Evolutionary conservation across 2,888 invertebrate species (phyloP).

Genomic region (Phrixothrix hirtus): DNA sequence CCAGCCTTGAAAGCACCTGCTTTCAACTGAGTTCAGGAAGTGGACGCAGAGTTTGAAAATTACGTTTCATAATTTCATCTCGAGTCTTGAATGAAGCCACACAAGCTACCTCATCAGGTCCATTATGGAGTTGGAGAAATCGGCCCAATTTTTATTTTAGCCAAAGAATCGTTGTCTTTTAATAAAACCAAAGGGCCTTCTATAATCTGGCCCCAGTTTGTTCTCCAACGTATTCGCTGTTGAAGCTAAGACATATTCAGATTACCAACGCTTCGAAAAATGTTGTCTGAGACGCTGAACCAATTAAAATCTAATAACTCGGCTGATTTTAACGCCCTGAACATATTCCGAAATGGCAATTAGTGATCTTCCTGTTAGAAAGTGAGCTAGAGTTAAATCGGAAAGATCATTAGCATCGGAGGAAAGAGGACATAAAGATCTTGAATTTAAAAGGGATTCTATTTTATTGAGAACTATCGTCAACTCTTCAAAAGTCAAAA

Average conservation of each 20-base stretch:
- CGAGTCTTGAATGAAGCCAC: not conserved
- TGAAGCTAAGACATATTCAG: constrained; percentile 14
- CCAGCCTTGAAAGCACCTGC: no score
- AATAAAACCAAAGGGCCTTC: not conserved
- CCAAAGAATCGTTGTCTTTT: not conserved
- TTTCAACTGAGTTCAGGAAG: no score
- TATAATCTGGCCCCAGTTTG: not conserved
- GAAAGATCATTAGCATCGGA: constrained; percentile 31
- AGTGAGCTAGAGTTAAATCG: constrained; percentile 30
- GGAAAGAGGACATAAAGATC: constrained; percentile 36
- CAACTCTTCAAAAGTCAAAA: constrained; percentile 41
- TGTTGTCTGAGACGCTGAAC: constrained; percentile 28
- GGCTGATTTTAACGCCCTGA: constrained; percentile 6
- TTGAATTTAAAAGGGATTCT: constrained; percentile 40
- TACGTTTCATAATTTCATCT: not conserved
- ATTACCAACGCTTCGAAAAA: constrained; percentile 20
- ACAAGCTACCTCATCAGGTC: not conserved
- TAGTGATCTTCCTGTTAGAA: constrained; percentile 31
- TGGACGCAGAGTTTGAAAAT: not conserved
- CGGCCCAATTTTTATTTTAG: not conserved
- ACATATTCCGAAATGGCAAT: constrained; percentile 30
- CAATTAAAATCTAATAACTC: constrained; percentile 31
- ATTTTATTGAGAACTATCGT: constrained; percentile 38
- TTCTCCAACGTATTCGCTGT: constrained; percentile 8
- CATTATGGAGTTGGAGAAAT: not conserved